These are phyloP conservation scores for Lipophrys pholis DNA, from an alignment of 2,113 vertebrate species.

Conservation along the genomic window DNA sequence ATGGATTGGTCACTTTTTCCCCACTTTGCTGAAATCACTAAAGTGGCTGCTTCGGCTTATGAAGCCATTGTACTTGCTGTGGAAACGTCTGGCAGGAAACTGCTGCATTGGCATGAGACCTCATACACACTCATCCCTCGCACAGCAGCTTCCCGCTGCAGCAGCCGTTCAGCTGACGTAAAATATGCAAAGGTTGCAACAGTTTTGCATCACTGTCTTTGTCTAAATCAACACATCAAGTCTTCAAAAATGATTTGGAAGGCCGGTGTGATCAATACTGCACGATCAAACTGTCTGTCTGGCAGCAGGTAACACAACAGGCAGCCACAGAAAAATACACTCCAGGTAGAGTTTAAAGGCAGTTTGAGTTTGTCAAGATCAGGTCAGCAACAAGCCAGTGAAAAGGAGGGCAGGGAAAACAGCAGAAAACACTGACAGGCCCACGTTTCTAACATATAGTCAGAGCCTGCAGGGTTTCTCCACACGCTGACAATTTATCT, in stretches of 20 bases:
- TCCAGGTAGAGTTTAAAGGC: slow-evolving; percentile 24
- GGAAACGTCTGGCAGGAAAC: slow-evolving; percentile 32
- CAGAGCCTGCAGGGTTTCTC: slow-evolving; percentile 5
- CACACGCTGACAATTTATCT: not conserved
- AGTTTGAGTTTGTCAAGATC: slow-evolving; percentile 18
- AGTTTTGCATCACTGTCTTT: not conserved
- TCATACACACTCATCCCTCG: not conserved
- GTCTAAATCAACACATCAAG: slow-evolving; percentile 4
- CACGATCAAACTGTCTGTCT: slow-evolving; percentile 25
- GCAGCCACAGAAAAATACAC: not conserved
- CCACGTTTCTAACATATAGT: slow-evolving; percentile 7
- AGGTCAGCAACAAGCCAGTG: slow-evolving; percentile 12
- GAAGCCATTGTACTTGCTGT: not conserved
- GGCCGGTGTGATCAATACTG: slow-evolving; percentile 12
- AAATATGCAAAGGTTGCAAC: slow-evolving; percentile 1
- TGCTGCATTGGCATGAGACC: slow-evolving; percentile 10
- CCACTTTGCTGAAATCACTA: slow-evolving; percentile 4
- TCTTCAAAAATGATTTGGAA: slow-evolving; percentile 16
- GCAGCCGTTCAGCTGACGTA: not conserved
- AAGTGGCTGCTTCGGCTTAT: slow-evolving; percentile 17
- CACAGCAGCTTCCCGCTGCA: not conserved
- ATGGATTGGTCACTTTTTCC: slow-evolving; percentile 46
- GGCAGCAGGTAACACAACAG: slow-evolving; percentile 27
- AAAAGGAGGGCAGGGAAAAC: not conserved
- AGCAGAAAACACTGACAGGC: slow-evolving; percentile 6